Evolutionary conservation across 2,888 invertebrate genomes (phyloP).

Genomic region (Oligia strigilis): DNA sequence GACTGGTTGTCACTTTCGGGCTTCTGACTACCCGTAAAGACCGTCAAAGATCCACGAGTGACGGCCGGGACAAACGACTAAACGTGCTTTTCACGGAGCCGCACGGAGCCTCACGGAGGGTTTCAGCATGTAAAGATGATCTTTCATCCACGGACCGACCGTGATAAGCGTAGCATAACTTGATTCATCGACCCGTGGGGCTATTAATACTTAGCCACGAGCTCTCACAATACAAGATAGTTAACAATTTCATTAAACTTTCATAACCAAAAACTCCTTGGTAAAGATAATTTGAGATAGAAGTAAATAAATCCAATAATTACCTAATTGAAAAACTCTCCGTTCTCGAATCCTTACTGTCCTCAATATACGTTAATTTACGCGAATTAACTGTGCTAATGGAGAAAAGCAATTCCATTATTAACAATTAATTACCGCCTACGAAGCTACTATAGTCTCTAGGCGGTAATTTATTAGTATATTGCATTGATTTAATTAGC

Average conservation of each 20-base stretch:
- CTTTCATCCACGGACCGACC: no score
- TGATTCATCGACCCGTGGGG: no score
- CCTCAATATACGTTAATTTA: slow-evolving; percentile 10
- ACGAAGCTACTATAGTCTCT: background rate
- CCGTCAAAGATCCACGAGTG: no score
- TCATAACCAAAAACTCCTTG: no score
- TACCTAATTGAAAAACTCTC: background rate
- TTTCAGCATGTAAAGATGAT: no score
- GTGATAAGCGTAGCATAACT: no score
- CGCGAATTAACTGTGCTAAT: slow-evolving; percentile 13
- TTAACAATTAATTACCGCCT: background rate
- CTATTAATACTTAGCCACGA: no score
- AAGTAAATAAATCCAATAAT: background rate
- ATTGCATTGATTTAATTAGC: background rate
- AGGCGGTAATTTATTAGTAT: background rate
- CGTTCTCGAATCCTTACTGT: background rate
- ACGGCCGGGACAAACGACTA: no score
- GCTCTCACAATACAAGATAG: background rate
- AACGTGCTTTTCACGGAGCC: no score
- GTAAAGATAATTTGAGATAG: background rate
- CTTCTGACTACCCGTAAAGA: no score
- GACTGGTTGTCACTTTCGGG: no score
- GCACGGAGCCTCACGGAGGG: no score
- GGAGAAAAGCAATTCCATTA: slow-evolving; percentile 21
- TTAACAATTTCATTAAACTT: background rate